These are phyloP conservation scores for crab-eating macaque (Macaca fascicularis) DNA, from an alignment of 2,113 vertebrate species.

Conservation along the genomic window T2T-MFA8v1.1 NC_088388.1:127423001-127423500, in stretches of 20 bases:
- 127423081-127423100: neutral
- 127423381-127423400: neutral
- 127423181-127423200: neutral
- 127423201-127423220: rapidly evolving
- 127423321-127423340: neutral
- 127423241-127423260: neutral
- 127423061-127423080: neutral
- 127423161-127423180: neutral
- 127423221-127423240: neutral
- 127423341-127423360: neutral
- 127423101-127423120: neutral
- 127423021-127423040: neutral
- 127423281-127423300: neutral
- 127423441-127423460: too few species aligned
- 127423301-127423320: rapidly evolving
- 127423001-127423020: neutral
- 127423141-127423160: neutral
- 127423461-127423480: neutral
- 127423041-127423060: neutral
- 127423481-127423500: neutral
- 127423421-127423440: too few species aligned
- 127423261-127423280: neutral
- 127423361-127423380: neutral
- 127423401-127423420: too few species aligned
- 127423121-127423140: neutral